A percentile compares a stretch with the other conserved stretches of the same genome.
phyloP scores from a whole-genome alignment of 2,888 invertebrate species.

The Epistrophe grossulariae region DNA sequence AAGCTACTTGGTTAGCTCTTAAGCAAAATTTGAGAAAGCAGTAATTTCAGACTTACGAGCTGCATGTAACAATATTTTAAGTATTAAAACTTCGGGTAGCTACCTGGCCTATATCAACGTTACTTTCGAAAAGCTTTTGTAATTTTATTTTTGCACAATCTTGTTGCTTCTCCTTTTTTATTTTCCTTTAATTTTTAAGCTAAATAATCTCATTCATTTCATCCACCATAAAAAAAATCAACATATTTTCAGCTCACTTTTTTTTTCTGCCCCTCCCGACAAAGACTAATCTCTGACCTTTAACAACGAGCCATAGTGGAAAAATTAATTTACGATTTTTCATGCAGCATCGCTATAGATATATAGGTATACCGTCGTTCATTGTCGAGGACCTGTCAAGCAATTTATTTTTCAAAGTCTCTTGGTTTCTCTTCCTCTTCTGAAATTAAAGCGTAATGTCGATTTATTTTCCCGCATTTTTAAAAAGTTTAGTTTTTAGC shows the following conservation, averaged over 20 bases:
- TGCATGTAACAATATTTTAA: too few species aligned
- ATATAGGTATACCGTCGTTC: neutral
- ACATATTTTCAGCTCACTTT: neutral
- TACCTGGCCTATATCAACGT: too few species aligned
- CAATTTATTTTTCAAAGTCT: constrained; percentile 34
- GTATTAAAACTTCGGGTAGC: too few species aligned
- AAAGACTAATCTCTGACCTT: constrained; percentile 30
- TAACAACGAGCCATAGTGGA: neutral
- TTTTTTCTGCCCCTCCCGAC: neutral
- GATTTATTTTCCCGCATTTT: constrained; percentile 46
- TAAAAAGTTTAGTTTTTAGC: neutral
- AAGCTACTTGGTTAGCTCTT: too few species aligned
- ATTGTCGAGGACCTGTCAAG: neutral
- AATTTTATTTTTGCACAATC: too few species aligned
- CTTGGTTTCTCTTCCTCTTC: neutral
- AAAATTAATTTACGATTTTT: constrained; percentile 45
- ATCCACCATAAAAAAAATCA: neutral
- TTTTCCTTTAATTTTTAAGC: neutral
- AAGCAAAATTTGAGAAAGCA: too few species aligned
- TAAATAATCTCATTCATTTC: neutral
- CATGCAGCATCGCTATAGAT: neutral
- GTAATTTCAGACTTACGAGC: too few species aligned
- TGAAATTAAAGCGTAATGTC: constrained; percentile 39
- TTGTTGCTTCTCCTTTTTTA: neutral
- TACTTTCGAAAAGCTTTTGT: too few species aligned